Evolutionary conservation across 92 coral and sea anemone species (phyloP), one percentile per base, ranked within the genome.

Genomic region (Zoanthus solanderi): DNA sequence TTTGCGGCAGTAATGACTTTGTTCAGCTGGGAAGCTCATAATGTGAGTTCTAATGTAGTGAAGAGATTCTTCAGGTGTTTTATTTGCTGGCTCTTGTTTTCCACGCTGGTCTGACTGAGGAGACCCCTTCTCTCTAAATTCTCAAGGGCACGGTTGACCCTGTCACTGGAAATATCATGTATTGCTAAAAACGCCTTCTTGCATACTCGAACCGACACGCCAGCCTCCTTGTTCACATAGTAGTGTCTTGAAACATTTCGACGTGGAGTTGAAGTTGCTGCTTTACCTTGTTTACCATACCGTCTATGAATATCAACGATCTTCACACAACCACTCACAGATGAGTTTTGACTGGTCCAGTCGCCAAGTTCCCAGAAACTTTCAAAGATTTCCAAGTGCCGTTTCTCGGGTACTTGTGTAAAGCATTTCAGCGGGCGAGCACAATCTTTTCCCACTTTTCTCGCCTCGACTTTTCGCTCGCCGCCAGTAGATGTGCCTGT

Each of bases 111-210:
- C 72, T 18, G 73, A 29, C 53, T 68, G 78, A 46, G 87, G 78
- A 83, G 76, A 83, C 48, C 86, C 86, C 32, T 66, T 71, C 23
- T 30, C 76, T 83, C 32, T 15, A 67, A 75, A 68, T 78, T 87
- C 46, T 77, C 44, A 72, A 81, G 83, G 85, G 91, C 87, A 47
- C 71, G 83, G 78, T 69, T 72, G 78, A 72, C 75, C 82, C 91
- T 81, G 84, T 88, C 91, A 83, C 79, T 83, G 68, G 91, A 83
- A 73, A 88, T 47, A 83, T 34, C 86, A 78, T 88, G 77, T 69
- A 88, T 88, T 66, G 84, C 88, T 79, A 88, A 75, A 72, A 83
- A 88, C 47, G 91, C 91, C 91, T 89, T 88, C 83, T 89, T 83
- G 91, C 88, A 83, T 29, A 88, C 71, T 37, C 79, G 78, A 88